A percentile compares a stretch with the other conserved stretches of the same genome.
phyloP scores from a whole-genome alignment of 2,797 vertebrate genomes.

The Eleutherodactylus coqui region DNA sequence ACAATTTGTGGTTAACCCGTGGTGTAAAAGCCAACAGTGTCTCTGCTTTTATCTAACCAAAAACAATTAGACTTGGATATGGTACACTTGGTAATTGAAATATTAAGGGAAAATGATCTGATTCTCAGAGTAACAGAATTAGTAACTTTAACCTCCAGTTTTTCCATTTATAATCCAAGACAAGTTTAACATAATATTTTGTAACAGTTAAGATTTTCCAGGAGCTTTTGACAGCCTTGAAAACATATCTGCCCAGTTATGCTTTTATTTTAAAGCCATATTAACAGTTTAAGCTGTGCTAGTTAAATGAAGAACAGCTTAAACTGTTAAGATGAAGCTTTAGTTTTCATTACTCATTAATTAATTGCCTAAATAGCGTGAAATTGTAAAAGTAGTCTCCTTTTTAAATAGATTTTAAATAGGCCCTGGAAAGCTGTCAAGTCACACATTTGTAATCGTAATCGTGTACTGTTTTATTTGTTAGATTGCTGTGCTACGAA shows the following conservation, averaged over 20 bases:
- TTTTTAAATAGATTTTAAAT: neutral
- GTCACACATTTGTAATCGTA: too few relatives aligned
- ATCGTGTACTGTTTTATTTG: neutral
- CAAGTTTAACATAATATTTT: conserved; percentile 49
- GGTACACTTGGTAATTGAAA: conserved; percentile 59
- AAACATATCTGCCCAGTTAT: conserved; percentile 11
- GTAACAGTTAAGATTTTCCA: conserved; percentile 36
- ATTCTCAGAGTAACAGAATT: conserved; percentile 49
- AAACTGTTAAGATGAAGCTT: neutral
- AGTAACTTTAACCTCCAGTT: conserved; percentile 45
- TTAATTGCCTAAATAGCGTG: neutral
- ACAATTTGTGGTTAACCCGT: conserved; percentile 55
- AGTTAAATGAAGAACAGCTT: neutral
- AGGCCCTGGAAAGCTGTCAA: neutral
- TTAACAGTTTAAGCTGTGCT: neutral
- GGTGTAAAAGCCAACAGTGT: conserved; percentile 57
- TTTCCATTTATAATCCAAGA: conserved; percentile 45
- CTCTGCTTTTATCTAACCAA: conserved; percentile 62
- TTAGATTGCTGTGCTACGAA: neutral
- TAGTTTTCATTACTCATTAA: neutral
- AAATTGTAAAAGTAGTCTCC: neutral
- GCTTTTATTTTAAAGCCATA: conserved; percentile 1
- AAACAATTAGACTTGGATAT: conserved; percentile 60
- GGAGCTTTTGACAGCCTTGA: conserved; percentile 17
- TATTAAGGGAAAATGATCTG: conserved; percentile 57